Evolutionary conservation across 2,888 invertebrate species (phyloP), one percentile per base, ranked within the genome.

Genomic region (Macaria liturata): DNA sequence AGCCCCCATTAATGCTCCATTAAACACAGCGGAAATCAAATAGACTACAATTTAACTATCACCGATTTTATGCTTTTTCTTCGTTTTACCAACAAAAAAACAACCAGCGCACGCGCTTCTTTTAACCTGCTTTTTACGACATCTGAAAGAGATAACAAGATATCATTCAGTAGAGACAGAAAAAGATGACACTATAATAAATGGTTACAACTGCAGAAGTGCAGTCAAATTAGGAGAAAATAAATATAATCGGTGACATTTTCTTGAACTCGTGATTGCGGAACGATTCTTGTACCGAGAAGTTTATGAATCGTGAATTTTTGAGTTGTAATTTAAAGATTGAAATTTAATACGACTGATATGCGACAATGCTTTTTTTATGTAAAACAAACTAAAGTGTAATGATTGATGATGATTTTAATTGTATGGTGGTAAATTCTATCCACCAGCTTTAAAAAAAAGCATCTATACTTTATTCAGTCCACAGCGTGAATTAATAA

Each of bases 221-320:
- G 83, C 81, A 86, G 83, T 88, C 85, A 88, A 90, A 89, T 91
- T 89, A 87, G 83, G 76, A 84, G 85, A 86, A 86, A 64, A 84
- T 86, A 86, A 87, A 86, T 84, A 86, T 84, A 69, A 76, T 72
- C 67, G 72, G 69, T 73, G 74, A 80, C 80, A 76, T 70, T 70
- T 62, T 69, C 59, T 52, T 39, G 39, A 54, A 70, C 71, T 30
- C 32, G 40, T 49, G 49, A 47, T 57, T 54, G 49, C 43, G 60
- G 50, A 57, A 56, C 56, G 43, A 56, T 56, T 53, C 9, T 42
- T 42, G 34, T 20, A 20, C 2, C 34, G 34, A 6, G 34, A 37
- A 37, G 34, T 37, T 37, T 37, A 7, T 37, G 4, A 37, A 37
- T 6, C 34, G 34, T 37, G 34, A 37, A 3, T 37, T 4, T 2